Evolutionary conservation across 2,113 vertebrate species (phyloP), one percentile per base, ranked within the genome.

Genomic region (Sylvicapra grimmia): DNA sequence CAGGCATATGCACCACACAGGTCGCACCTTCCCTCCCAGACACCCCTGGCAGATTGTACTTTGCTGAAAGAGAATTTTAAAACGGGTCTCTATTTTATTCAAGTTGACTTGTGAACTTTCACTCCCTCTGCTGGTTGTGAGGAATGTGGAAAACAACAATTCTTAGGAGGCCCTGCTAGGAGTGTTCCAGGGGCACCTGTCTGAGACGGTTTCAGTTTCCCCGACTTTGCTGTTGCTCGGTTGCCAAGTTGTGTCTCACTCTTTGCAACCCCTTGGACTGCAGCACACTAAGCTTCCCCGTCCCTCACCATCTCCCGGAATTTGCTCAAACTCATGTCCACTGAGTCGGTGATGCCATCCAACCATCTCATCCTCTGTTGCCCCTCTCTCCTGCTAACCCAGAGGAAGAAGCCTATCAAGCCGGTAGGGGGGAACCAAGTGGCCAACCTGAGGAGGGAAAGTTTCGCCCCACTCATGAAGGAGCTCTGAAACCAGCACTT

Each of bases 101-200:
- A 72, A 51, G 12, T 86, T 40, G 33, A 65, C 58, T 95, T 94
- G 36, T 95, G 97, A 91, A 86, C 96, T 95, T 96, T 89, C 33
- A 13, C 97, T 97, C 96, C 96, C 97, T 97, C 97, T 98, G 89
- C 95, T 97, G 97, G 96, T 87, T 49, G 58, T 96, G 54, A 95
- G 49, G 61, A 90, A 61, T 65, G 91, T 65, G 79, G 85, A 85
- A 86, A 63, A 10, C 51, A 16, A 14, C 44, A 14, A 0, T 18
- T 84, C 27, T 72, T n/a, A 25, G 13, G 27, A 18, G 33, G 58
- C 4, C 33, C 68, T n/a, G 29, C 33, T 19, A 10, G 49, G 19
- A 56, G 56, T 29, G 23, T 51, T 33, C 12, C 4, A 54, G 59
- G n/a, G 61, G 23, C 40, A 77, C 72, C 72, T 44, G 40, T 27